Evolutionary conservation across 2,797 vertebrate species (phyloP), one percentile per base, ranked within the genome.

Genomic region (Tragopan temminckii): DNA sequence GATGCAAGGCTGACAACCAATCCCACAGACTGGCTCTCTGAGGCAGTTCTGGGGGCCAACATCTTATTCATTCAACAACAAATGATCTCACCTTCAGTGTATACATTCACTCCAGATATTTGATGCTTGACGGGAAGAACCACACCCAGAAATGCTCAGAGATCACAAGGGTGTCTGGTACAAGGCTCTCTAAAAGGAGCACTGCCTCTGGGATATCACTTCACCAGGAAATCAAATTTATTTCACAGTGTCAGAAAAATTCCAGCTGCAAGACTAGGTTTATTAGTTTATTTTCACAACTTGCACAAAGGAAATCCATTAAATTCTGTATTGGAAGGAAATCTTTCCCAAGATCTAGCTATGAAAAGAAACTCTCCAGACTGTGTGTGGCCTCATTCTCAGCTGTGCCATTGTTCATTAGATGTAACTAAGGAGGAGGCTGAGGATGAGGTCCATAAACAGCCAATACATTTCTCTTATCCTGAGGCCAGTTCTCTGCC

Each of bases 371-470:
- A 69, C 66, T 62, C 68, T 88, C 33, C 62, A 81, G 76, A 68
- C 90, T 96, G 94, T 93, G 95, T 96, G 90, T 96, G 95, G 95
- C 67, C 96, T 81, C 86, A 72, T 94, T 94, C 95, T 88, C 95
- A 95, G 92, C 93, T 96, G 92, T 67, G 84, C 89, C 92, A 90
- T 92, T 94, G 94, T 95, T 94, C 92, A 48, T 83, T 85, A 85
- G 93, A 89, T 94, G 79, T 75, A 92, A 87, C 82, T 57, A 88
- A 94, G 89, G 87, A 95, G 81, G 68, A 88, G 80, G 68, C 80
- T 76, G 61, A 91, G 69, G 93, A 88, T 81, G 88, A 89, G 72
- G 72, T 78, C 76, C 69, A 38, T 85, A 72, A 89, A 96, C 89
- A 90, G 36, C 79, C 84, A 92, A 52, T 27, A 59, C 55, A 72